Percentiles rank a stretch among this genome's conserved stretches.
These are phyloP conservation scores for Pagetopsis macropterus DNA, from an alignment of 2,797 vertebrate genomes.

Conservation along the genomic window DNA sequence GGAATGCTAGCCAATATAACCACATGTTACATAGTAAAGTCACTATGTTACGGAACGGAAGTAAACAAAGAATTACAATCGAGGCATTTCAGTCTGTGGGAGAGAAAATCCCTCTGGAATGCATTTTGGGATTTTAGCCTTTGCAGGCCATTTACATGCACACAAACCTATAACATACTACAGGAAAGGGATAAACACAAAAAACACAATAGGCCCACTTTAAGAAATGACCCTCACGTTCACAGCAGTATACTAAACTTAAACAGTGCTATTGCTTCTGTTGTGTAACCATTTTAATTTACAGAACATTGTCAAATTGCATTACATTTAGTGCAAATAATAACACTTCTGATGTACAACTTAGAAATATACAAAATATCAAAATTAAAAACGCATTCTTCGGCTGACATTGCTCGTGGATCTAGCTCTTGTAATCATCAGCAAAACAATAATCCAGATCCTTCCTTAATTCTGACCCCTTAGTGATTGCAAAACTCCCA, in stretches of 20 bases:
- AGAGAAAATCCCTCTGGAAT: no score
- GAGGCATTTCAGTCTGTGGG: no score
- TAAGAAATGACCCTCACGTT: no score
- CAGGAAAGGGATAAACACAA: no score
- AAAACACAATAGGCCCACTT: no score
- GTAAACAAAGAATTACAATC: no score
- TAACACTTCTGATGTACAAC: constrained; percentile 81
- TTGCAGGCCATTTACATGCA: no score
- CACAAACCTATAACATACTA: no score
- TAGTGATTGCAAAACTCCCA: constrained; percentile 63
- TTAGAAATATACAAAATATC: constrained; percentile 81
- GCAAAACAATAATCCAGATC: constrained; percentile 44
- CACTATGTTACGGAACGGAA: no score
- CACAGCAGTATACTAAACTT: not conserved
- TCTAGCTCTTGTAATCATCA: constrained; percentile 56
- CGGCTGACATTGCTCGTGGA: constrained; percentile 55
- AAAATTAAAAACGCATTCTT: constrained; percentile 78
- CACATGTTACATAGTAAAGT: no score
- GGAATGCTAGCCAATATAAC: no score
- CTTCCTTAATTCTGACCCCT: constrained; percentile 39
- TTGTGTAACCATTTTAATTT: constrained; percentile 84
- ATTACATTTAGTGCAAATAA: constrained; percentile 85
- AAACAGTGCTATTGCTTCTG: not conserved
- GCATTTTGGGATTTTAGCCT: no score
- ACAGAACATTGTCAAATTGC: constrained; percentile 82